Conservation (phyloP, 2,113 vertebrate species). For the Myiagra hebetior region DNA sequence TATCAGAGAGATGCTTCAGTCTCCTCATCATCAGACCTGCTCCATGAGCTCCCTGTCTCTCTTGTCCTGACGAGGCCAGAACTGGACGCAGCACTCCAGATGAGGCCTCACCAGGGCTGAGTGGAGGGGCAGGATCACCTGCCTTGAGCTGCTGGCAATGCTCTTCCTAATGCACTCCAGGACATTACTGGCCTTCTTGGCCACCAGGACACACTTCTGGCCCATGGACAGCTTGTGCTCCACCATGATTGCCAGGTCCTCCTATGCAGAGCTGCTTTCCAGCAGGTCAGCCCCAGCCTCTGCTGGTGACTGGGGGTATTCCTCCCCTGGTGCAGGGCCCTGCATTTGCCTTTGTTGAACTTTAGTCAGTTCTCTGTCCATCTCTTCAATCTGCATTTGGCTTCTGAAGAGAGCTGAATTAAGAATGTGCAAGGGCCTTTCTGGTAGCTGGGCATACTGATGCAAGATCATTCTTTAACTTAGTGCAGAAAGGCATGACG, state of each 20-base stretch:
- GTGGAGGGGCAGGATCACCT: not conserved
- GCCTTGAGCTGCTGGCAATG: accelerated
- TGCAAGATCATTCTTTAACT: not conserved
- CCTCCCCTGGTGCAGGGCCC: no score
- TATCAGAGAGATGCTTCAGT: not conserved
- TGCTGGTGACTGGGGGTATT: not conserved
- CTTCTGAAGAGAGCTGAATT: not conserved
- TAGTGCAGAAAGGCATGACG: not conserved
- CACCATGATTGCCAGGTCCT: not conserved
- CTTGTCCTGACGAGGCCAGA: not conserved
- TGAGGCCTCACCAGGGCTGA: not conserved
- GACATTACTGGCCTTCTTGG: accelerated
- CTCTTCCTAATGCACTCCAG: not conserved
- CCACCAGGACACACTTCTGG: not conserved
- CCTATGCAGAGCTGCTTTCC: not conserved
- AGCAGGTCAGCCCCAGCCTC: no score
- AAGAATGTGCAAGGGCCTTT: not conserved
- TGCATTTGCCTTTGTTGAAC: not conserved
- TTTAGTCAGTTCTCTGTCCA: not conserved
- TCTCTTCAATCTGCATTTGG: not conserved
- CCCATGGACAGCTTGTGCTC: no score
- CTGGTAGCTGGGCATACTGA: not conserved
- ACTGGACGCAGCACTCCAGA: not conserved
- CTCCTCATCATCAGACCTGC: not conserved
- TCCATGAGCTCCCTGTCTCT: accelerated